Base-by-base conservation (phyloP, 2,888 invertebrate genomes). In the Cryptocheilus praepositus region DNA sequence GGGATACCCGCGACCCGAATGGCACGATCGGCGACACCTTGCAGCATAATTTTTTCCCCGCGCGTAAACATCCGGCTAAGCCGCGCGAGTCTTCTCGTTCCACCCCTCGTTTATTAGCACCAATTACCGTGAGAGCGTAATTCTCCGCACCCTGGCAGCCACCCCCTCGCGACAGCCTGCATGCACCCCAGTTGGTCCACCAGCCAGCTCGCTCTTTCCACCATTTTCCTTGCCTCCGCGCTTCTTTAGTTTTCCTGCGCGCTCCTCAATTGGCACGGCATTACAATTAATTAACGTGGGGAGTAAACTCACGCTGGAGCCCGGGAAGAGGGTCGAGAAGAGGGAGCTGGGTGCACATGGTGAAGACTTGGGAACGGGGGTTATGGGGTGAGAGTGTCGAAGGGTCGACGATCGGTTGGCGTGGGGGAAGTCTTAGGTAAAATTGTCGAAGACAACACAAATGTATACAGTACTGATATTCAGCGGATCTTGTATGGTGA, bases 221-320 rank as follows among this genome's bases (percentile, higher is more conserved):
- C 61, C 69, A 67, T 64, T 74, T 76, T 76, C 71, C 67, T 49
- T 16, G 49, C 57, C 60, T 64, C 62, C 68, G 36, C 66, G 56
- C 75, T 66, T 18, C 36, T 55, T 13, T 55, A 18, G 55, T 18
- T 55, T 36, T 18, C 54, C 46, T 46, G 4, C 55, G 66, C 74
- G 70, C 65, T 77, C 73, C 77, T 78, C 73, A 81, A 82, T 83
- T 77, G 81, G 77, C 73, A 73, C 71, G 74, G 74, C 76, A 76
- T 83, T 77, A 79, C 79, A 79, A 83, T 82, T 80, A 83, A 83
- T 82, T 82, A 83, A 73, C 78, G 76, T 36, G 36, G 36, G 36
- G 36, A 36, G 36, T 8, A 11, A 36, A 7, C 36, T 36, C 7
- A 36, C 36, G 36, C 36, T 36, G 13, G 36, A 36, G 36, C 4